Percentiles rank a stretch among this genome's conserved stretches.
Evolutionary conservation across 2,797 vertebrate species (phyloP).

Genomic region (Enteromius fasciolatus): DNA sequence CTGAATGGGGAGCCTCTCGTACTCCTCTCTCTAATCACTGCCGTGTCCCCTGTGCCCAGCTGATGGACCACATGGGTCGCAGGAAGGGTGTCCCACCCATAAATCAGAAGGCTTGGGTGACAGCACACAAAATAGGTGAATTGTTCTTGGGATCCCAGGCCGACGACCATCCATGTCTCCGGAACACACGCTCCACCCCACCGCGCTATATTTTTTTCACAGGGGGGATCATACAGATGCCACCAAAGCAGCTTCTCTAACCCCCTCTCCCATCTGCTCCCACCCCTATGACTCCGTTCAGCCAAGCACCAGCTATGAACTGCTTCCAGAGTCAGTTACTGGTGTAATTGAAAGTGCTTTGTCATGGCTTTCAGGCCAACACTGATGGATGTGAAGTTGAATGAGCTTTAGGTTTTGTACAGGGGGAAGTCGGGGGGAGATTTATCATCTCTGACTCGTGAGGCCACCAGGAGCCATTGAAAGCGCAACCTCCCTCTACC

Average conservation of each 20-base stretch:
- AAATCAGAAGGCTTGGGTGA: conserved; percentile 83
- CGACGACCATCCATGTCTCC: conserved; percentile 72
- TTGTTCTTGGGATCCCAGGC: conserved; percentile 77
- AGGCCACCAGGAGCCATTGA: conserved; percentile 83
- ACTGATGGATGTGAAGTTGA: conserved; percentile 92
- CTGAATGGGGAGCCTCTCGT: conserved; percentile 79
- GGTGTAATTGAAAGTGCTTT: conserved; percentile 89
- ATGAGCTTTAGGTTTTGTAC: conserved; percentile 92
- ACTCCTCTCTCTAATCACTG: conserved; percentile 78
- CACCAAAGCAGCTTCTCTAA: conserved; percentile 65
- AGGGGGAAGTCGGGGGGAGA: conserved; percentile 80
- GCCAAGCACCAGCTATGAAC: conserved; percentile 79
- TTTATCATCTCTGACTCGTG: conserved; percentile 85
- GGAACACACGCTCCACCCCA: conserved; percentile 38
- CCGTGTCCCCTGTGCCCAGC: conserved; percentile 72
- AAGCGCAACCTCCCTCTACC: conserved; percentile 75
- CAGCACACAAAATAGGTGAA: conserved; percentile 80
- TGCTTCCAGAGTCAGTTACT: conserved; percentile 85
- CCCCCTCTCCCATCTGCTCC: conserved; percentile 69
- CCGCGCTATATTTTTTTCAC: conserved; percentile 74
- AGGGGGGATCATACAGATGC: conserved; percentile 74
- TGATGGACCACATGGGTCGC: conserved; percentile 78
- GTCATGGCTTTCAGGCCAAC: conserved; percentile 89
- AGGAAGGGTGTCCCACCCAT: conserved; percentile 79
- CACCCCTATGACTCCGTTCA: conserved; percentile 54